Conservation (phyloP, 2,888 invertebrate genomes). For the Mechanitis messenoides region DNA sequence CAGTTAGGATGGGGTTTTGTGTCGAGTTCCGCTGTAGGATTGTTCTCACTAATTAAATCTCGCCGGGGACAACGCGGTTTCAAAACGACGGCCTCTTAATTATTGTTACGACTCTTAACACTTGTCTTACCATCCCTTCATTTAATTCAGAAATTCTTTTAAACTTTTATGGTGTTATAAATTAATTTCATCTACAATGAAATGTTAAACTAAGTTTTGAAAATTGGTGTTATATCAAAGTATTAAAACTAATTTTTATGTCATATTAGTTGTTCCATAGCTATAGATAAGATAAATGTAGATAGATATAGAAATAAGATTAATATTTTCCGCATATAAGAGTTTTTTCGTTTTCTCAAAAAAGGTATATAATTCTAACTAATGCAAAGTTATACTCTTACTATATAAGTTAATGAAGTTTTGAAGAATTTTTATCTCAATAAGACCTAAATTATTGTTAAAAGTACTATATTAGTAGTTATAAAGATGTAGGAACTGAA, state of each 20-base stretch:
- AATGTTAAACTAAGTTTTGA: not conserved
- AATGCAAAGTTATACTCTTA: too few species aligned
- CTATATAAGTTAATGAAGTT: too few species aligned
- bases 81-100: constrained; percentile 74
- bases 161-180: constrained; percentile 8
- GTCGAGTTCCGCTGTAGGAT: constrained; percentile 36
- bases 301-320: not conserved
- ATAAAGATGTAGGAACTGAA: too few species aligned
- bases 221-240: constrained; percentile 1
- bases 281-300: not conserved
- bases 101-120: constrained; percentile 74
- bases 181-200: not conserved
- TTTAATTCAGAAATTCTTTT: constrained; percentile 25
- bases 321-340: too few species aligned
- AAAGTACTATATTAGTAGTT: too few species aligned
- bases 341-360: too few species aligned
- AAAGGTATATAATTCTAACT: too few species aligned
- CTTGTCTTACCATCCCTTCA: constrained; percentile 57
- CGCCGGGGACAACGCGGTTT: constrained; percentile 66
- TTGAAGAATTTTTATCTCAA: too few species aligned
- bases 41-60: constrained; percentile 74
- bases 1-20: constrained; percentile 20
- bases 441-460: too few species aligned
- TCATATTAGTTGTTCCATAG: not conserved
- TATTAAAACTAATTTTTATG: not conserved